Evolutionary conservation across 2,797 vertebrate species (phyloP), one percentile per base, ranked within the genome.

Genomic region (Myotis myotis): DNA sequence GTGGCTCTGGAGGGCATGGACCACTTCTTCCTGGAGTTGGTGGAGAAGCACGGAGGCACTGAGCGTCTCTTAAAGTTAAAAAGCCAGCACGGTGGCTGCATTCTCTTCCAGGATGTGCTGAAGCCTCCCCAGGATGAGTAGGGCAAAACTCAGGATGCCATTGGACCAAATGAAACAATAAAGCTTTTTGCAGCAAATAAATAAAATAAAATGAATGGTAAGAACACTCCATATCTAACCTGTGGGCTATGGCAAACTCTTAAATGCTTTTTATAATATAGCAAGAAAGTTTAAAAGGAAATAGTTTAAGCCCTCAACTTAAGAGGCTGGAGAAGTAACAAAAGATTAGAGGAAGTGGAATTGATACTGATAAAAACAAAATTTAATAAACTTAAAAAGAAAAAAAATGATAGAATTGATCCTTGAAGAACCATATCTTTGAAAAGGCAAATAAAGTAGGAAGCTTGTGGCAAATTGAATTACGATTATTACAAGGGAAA

Each of bases 401-500:
- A 83, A 47, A 87, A 57, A 62, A 47, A 62, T 49, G 25, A 66
- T 74, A 64, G 74, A 90, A 47, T 53, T 75, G 17, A 41, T 81
- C 25, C 57, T 55, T 3, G 17, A 83, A 55, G n/a, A 64, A 6
- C 55, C 28, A 1, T 36, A 25, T 38, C 23, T 93, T 94, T 91
- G 44, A 71, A 83, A 94, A 83, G 66, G 92, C 19, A 25, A 87
- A 79, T 64, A 36, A 36, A 64, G 60, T 66, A 25, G 41, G 30
- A 66, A 74, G 3, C 9, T 22, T 38, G 16, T 86, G 49, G n/a
- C 36, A 70, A 38, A 25, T 70, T 75, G 88, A 62, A 66, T 44
- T 70, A 74, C 47, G 38, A 89, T 94, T 44, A 15, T 88, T 44
- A 87, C 44, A 89, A 89, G 68, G 80, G 79, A 84, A 92, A 85